A percentile compares a stretch with the other conserved stretches of the same genome.
Conservation (phyloP, 2,797 vertebrate genomes). For the Callimico goeldii region DNA sequence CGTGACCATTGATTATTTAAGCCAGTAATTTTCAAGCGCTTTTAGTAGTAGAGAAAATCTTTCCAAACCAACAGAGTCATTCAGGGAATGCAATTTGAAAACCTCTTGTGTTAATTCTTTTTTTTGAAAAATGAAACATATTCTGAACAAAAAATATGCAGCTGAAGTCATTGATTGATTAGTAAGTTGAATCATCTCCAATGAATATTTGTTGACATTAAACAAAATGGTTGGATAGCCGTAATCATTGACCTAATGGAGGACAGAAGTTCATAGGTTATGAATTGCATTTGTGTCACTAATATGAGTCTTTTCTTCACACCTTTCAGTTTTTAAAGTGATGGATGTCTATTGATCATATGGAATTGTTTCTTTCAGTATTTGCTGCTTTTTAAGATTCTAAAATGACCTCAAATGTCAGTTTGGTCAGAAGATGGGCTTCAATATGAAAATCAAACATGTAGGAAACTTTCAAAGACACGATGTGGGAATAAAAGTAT, state of each 20-base stretch:
- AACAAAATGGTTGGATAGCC: background rate
- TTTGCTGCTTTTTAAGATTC: slow-evolving; percentile 21
- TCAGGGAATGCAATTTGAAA: background rate
- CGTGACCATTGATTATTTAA: slow-evolving; percentile 21
- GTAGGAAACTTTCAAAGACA: background rate
- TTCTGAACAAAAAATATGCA: background rate
- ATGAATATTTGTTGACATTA: slow-evolving; percentile 24
- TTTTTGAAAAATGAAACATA: background rate
- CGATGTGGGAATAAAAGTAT: background rate
- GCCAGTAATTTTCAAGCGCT: background rate
- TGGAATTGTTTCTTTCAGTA: slow-evolving; percentile 21
- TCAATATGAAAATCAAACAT: background rate
- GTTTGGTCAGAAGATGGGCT: background rate
- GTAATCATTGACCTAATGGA: background rate
- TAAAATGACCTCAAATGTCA: background rate
- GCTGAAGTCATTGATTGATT: slow-evolving; percentile 7
- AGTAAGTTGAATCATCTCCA: slow-evolving; percentile 14
- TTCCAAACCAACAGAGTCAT: background rate
- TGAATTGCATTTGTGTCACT: background rate
- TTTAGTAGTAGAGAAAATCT: background rate
- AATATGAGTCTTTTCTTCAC: background rate
- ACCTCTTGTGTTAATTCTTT: background rate
- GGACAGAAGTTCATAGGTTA: background rate
- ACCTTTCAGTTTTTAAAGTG: slow-evolving; percentile 12
- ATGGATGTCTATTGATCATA: background rate